phyloP scores from a whole-genome alignment of 1,140 invertebrate species.

The Conus ventricosus region DNA sequence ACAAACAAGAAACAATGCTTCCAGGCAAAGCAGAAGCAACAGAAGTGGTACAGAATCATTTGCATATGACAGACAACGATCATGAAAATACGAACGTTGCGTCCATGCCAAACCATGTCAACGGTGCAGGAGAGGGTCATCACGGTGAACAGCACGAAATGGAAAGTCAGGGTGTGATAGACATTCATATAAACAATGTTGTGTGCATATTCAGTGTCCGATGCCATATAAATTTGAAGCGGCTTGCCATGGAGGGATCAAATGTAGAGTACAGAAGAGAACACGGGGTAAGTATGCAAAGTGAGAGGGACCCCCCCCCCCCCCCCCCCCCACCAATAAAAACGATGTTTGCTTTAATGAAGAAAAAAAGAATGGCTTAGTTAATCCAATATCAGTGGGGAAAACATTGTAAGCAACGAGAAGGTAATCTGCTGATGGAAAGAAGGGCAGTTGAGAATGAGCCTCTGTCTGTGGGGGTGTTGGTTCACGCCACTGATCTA shows the following conservation, averaged over 20 bases:
- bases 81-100: neutral
- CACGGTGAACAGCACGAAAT: neutral
- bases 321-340: too few relatives aligned
- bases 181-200: constrained; percentile 98
- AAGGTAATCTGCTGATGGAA: too few relatives aligned
- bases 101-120: too few relatives aligned
- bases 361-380: too few relatives aligned
- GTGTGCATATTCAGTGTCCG: constrained; percentile 98
- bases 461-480: too few relatives aligned
- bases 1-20: constrained; percentile 2
- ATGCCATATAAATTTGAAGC: constrained; percentile 96
- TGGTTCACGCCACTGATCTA: too few relatives aligned
- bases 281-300: constrained; percentile 83
- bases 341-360: too few relatives aligned
- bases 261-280: constrained; percentile 98
- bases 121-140: neutral
- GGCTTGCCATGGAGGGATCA: constrained; percentile 92
- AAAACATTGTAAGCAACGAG: too few relatives aligned
- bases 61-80: neutral
- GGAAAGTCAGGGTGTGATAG: constrained; percentile 69
- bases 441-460: too few relatives aligned
- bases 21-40: neutral
- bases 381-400: too few relatives aligned
- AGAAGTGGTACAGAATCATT: neutral
- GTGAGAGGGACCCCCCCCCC: too few relatives aligned